These are phyloP conservation scores for Epizoanthus stellaris DNA, from an alignment of 92 coral and sea anemone species.

Conservation along the genomic window DNA sequence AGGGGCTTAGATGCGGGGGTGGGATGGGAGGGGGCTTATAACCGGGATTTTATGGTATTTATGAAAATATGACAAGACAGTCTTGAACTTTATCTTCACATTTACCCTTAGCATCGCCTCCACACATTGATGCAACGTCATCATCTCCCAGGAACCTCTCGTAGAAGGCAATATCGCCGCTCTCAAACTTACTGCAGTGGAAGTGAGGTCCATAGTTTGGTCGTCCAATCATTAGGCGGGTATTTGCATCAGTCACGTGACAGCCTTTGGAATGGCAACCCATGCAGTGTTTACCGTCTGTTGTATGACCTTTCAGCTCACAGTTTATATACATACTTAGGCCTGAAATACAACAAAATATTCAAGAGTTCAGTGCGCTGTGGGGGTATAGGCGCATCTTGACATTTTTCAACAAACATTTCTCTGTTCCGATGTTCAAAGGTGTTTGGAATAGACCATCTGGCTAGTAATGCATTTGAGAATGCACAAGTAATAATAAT, in stretches of 20 bases:
- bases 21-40: too few relatives aligned
- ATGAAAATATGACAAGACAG: too few relatives aligned
- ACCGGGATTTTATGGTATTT: too few relatives aligned
- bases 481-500: too few relatives aligned
- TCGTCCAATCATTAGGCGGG: slow-evolving; percentile 89
- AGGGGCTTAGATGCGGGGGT: too few relatives aligned
- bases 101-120: slow-evolving; percentile 52
- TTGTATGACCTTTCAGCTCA: slow-evolving; percentile 78
- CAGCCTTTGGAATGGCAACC: slow-evolving; percentile 93
- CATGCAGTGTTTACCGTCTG: slow-evolving; percentile 81
- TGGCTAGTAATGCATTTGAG: too few relatives aligned
- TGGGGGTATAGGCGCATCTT: too few relatives aligned
- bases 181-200: slow-evolving; percentile 93
- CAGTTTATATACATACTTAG: slow-evolving; percentile 92
- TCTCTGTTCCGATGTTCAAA: too few relatives aligned
- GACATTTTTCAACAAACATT: too few relatives aligned
- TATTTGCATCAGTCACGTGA: slow-evolving; percentile 87
- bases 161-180: slow-evolving; percentile 93
- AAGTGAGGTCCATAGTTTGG: slow-evolving; percentile 93
- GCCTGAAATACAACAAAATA: slow-evolving; percentile 54
- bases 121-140: slow-evolving; percentile 83
- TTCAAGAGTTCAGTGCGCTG: too few relatives aligned
- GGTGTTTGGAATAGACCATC: too few relatives aligned
- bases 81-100: not conserved
- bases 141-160: slow-evolving; percentile 78